Evolutionary conservation across 2,888 invertebrate species (phyloP).

Genomic region (Caenorhabditis becei): DNA sequence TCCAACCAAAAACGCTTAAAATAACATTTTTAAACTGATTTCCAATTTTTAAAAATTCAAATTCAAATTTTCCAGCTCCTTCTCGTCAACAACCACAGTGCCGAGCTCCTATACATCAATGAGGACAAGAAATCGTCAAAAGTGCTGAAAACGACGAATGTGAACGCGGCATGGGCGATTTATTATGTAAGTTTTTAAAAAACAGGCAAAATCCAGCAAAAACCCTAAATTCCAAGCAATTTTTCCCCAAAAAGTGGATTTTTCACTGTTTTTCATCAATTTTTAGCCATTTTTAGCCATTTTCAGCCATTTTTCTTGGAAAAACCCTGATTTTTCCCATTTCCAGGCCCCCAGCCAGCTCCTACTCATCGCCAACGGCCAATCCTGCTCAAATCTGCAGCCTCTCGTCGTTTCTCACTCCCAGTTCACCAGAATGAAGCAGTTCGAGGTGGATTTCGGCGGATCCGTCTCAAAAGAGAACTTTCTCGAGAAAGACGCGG

Average conservation of each 20-base stretch:
- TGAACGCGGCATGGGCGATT: slow-evolving; percentile 73
- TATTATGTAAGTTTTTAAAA: slow-evolving; percentile 69
- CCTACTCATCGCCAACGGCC: slow-evolving; percentile 73
- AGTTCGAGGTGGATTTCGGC: slow-evolving; percentile 78
- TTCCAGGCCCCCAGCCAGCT: slow-evolving; percentile 71
- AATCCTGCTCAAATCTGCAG: slow-evolving; percentile 67
- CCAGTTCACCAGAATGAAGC: slow-evolving; percentile 69
- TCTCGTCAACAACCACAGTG: slow-evolving; percentile 71
- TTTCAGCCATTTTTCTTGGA: background rate
- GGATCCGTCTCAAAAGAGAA: slow-evolving; percentile 69
- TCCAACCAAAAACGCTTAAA: too few relatives aligned
- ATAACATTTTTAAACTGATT: background rate
- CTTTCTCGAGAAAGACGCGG: slow-evolving; percentile 74
- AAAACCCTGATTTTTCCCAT: background rate
- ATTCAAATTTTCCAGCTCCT: slow-evolving; percentile 60
- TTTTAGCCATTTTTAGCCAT: slow-evolving; percentile 14
- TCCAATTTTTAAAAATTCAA: slow-evolving; percentile 11
- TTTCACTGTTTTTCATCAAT: too few relatives aligned
- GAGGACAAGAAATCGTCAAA: slow-evolving; percentile 71
- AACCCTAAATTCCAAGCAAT: background rate
- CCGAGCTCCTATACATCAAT: slow-evolving; percentile 72
- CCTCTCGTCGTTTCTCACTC: slow-evolving; percentile 71
- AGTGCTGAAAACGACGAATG: slow-evolving; percentile 68
- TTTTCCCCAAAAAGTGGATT: too few relatives aligned
- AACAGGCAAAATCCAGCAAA: background rate